phyloP scores from a whole-genome alignment of 1,140 invertebrate genomes.

The Melitaea cinxia region DNA sequence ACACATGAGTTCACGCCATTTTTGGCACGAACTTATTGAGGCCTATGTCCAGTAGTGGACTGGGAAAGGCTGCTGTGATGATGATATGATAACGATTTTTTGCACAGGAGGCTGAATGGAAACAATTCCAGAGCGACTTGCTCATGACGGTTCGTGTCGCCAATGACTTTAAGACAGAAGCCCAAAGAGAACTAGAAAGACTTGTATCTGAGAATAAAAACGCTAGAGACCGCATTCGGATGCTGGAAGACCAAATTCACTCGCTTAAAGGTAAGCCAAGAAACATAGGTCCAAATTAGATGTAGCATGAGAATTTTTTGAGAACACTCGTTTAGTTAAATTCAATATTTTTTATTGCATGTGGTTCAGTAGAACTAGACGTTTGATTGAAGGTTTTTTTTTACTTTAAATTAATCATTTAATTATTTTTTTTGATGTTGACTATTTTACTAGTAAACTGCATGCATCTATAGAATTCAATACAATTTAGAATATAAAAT shows the following conservation, averaged over 20 bases:
- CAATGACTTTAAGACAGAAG: conserved; percentile 96
- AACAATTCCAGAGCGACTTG: conserved; percentile 96
- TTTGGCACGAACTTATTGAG: no score
- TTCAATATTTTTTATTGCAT: conserved; percentile 11
- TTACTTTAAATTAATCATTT: neutral
- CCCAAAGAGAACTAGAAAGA: conserved; percentile 90
- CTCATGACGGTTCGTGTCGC: conserved; percentile 96
- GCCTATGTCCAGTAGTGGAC: no score
- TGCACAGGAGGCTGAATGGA: conserved; percentile 92
- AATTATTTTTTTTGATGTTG: neutral
- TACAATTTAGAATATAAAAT: neutral
- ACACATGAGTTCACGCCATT: no score
- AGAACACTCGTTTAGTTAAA: neutral
- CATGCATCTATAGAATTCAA: conserved; percentile 29
- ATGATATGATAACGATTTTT: no score
- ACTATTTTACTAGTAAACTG: conserved; percentile 21
- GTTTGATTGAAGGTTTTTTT: neutral
- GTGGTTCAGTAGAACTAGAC: conserved; percentile 7
- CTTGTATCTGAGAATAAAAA: conserved; percentile 91
- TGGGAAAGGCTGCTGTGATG: no score
- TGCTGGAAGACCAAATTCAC: conserved; percentile 90
- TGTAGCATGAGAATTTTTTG: conserved; percentile 11
- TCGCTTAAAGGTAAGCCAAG: conserved; percentile 86
- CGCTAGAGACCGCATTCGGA: conserved; percentile 89
- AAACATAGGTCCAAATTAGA: neutral